Evolutionary conservation across 2,888 invertebrate genomes (phyloP).

Genomic region (Tuberolachnus salignus): DNA sequence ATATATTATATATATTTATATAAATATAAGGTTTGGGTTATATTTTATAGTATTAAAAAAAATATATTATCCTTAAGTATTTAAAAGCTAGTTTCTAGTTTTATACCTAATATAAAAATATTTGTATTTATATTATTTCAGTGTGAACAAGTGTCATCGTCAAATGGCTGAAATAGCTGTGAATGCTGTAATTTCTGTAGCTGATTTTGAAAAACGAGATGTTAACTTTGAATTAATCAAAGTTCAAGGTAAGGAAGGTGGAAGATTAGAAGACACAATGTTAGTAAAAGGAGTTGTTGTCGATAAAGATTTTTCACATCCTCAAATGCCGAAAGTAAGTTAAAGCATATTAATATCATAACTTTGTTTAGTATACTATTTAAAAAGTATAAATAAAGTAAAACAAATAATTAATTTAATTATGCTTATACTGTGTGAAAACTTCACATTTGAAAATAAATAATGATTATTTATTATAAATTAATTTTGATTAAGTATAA

Average conservation of each 20-base stretch:
- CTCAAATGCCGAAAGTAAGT: slow-evolving; percentile 95
- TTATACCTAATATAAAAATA: slow-evolving; percentile 19
- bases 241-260: slow-evolving; percentile 96
- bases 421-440: too few species aligned
- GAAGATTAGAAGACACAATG: slow-evolving; percentile 94
- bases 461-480: too few species aligned
- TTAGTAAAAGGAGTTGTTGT: slow-evolving; percentile 95
- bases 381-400: too few species aligned
- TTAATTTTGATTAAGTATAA: too few species aligned
- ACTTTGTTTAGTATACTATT: too few species aligned
- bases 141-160: slow-evolving; percentile 92
- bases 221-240: slow-evolving; percentile 99
- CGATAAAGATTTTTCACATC: slow-evolving; percentile 98
- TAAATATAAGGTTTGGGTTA: too few species aligned
- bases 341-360: neutral
- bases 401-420: too few species aligned
- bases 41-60: too few species aligned
- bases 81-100: neutral
- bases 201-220: slow-evolving; percentile 89
- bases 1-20: too few species aligned
- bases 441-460: too few species aligned
- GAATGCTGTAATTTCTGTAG: slow-evolving; percentile 93
- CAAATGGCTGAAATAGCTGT: slow-evolving; percentile 99
- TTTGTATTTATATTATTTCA: slow-evolving; percentile 61
- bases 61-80: neutral